Conservation (phyloP, 2,113 vertebrate species). For the Petrocephalus microphthalmus region DNA sequence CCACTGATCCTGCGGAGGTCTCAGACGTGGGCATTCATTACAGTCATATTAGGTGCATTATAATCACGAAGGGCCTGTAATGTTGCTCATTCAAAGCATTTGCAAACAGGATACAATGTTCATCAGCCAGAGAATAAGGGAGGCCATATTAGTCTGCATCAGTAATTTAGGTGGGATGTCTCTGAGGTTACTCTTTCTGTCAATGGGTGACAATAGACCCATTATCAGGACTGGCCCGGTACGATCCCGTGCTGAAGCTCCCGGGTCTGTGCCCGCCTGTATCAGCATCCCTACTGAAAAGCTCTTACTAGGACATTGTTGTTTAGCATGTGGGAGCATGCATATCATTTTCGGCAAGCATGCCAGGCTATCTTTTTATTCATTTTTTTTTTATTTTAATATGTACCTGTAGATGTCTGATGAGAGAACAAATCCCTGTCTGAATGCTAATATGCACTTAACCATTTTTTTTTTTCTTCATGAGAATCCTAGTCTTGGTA, state of each 20-base stretch:
- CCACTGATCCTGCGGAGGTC: slow-evolving; percentile 39
- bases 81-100: slow-evolving; percentile 28
- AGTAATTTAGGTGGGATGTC: slow-evolving; percentile 24
- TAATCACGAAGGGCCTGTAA: slow-evolving; percentile 21
- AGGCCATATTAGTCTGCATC: slow-evolving; percentile 27
- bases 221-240: slow-evolving; percentile 36
- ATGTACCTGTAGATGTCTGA: not conserved
- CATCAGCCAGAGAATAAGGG: slow-evolving; percentile 20
- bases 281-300: not conserved
- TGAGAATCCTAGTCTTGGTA: not conserved
- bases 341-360: not conserved
- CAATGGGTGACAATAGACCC: slow-evolving; percentile 32
- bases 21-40: slow-evolving; percentile 34
- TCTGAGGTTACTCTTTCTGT: slow-evolving; percentile 28
- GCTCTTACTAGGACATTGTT: not conserved
- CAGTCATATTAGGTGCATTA: slow-evolving; percentile 22
- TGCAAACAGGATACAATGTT: slow-evolving; percentile 19
- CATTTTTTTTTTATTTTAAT: not conserved
- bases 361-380: not conserved
- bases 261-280: not conserved
- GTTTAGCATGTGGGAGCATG: not conserved
- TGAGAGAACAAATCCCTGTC: not conserved
- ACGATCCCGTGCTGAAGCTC: slow-evolving; percentile 9
- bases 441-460: not conserved
- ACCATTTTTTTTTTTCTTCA: not conserved